Evolutionary conservation across 2,888 invertebrate species (phyloP).

Genomic region (Lysandra coridon): DNA sequence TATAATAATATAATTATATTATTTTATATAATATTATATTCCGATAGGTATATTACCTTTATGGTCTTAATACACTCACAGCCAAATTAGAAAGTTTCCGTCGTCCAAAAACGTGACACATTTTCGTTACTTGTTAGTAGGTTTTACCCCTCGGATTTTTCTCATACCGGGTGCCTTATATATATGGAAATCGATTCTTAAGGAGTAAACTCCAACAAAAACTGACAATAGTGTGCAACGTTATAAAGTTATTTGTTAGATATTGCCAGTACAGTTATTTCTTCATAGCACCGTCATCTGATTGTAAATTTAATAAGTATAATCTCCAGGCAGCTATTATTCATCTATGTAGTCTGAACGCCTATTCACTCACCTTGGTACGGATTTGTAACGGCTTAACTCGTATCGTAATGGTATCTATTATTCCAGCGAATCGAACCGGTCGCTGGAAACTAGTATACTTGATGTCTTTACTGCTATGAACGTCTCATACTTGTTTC

Average conservation of each 20-base stretch:
- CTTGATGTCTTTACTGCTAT: neutral
- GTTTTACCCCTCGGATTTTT: too few species aligned
- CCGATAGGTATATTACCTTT: too few species aligned
- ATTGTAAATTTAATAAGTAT: neutral
- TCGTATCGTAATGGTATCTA: slow-evolving; percentile 21
- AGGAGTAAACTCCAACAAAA: too few species aligned
- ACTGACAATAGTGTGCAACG: too few species aligned
- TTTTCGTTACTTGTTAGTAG: too few species aligned
- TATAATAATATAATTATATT: too few species aligned
- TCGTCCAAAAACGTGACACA: too few species aligned
- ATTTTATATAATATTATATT: too few species aligned
- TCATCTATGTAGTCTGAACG: slow-evolving; percentile 8
- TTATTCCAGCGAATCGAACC: slow-evolving; percentile 14
- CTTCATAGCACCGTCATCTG: neutral
- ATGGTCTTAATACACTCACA: too few species aligned
- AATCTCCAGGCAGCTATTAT: neutral
- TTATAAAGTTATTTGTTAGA: neutral
- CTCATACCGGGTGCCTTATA: too few species aligned
- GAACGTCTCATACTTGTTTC: neutral
- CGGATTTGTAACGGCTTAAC: slow-evolving; percentile 29
- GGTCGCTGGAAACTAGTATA: neutral
- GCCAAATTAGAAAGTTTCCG: too few species aligned
- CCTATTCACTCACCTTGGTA: slow-evolving; percentile 26
- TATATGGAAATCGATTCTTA: too few species aligned
- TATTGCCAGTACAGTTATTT: neutral